Base-by-base conservation (phyloP, 37 sponge, comb jelly and placozoan genomes). In the Beroe ovata region DNA sequence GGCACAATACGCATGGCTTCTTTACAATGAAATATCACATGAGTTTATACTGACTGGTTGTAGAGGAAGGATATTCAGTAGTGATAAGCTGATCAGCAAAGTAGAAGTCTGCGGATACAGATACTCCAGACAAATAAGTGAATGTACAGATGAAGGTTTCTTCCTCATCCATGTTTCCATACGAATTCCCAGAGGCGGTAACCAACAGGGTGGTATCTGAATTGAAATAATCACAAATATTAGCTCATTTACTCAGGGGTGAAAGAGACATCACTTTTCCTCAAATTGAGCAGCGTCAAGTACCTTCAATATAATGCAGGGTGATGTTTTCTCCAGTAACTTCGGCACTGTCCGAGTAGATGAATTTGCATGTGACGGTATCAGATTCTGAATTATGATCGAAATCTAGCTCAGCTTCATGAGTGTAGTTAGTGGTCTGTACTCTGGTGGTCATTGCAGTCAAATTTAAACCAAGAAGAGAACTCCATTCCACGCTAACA, bases 111-210 rank as follows among this genome's bases (percentile, higher is more conserved):
- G 54, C 54, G 11, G 54, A 47, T 47, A 47, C 11, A 11, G 6
- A 16, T 16, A 47, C 11, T 47, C 54, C 54, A 16, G 54, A 11
- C 11, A 47, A 14, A 37, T 29, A 66, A 11, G 33, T 32, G 36
- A 66, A 66, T 1, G 6, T 29, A 30, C 69, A 66, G 34, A 30
- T 66, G 30, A 66, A 66, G 16, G 25, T 25, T 66, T 66, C 69
- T 14, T 66, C 69, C 3, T 30, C 36, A 29, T 11, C 54, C 54
- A 47, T 47, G 6, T 47, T 6, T 16, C 54, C 54, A 47, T 47
- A 47, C 54, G 11, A 47, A 6, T 16, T 6, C 11, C 54, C 54
- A 47, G 54, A 16, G 54, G 54, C 6, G 11, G 54, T 47, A 11
- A 16, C 11, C 54, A 47, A 47, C 54, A 6, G 11, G 11, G 11